Percentiles rank a stretch among this genome's conserved stretches.
Evolutionary conservation across 2,113 vertebrate species (phyloP).

Genomic region (Ellobius talpinus): DNA sequence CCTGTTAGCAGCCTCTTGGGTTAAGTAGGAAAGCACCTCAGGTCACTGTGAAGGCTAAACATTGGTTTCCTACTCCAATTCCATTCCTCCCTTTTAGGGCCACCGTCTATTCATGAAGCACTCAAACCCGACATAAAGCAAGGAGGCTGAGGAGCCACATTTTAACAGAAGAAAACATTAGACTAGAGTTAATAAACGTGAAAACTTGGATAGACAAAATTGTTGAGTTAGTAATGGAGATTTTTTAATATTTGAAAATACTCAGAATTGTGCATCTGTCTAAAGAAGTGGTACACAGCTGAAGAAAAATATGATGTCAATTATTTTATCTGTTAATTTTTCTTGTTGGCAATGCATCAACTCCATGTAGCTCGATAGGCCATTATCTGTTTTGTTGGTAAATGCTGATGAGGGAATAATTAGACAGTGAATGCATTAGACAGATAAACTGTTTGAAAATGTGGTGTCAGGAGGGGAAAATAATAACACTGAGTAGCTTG

Average conservation of each 20-base stretch:
- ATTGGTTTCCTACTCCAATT: constrained; percentile 55
- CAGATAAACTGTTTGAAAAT: constrained; percentile 57
- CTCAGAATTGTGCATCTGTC: background rate
- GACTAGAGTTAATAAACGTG: background rate
- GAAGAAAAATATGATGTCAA: constrained; percentile 15
- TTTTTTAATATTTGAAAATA: constrained; percentile 52
- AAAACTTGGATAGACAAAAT: background rate
- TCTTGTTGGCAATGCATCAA: background rate
- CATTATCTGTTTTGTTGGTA: constrained; percentile 30
- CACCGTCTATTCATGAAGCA: background rate
- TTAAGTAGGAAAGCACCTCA: constrained; percentile 56
- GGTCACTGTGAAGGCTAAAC: constrained; percentile 30
- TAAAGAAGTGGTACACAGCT: background rate
- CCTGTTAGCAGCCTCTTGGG: constrained; percentile 21
- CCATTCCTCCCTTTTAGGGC: background rate
- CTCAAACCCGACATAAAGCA: background rate
- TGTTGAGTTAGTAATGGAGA: background rate
- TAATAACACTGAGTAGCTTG: background rate
- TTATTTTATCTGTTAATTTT: background rate
- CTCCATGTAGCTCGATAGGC: background rate
- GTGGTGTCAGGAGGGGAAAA: background rate
- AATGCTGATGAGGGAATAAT: constrained; percentile 48
- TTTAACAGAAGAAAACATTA: background rate
- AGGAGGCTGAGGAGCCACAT: background rate
- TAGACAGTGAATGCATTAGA: background rate